These are phyloP conservation scores for Rallus crepitans DNA, from an alignment of 2,797 vertebrate genomes.

Conservation along the genomic window DNA sequence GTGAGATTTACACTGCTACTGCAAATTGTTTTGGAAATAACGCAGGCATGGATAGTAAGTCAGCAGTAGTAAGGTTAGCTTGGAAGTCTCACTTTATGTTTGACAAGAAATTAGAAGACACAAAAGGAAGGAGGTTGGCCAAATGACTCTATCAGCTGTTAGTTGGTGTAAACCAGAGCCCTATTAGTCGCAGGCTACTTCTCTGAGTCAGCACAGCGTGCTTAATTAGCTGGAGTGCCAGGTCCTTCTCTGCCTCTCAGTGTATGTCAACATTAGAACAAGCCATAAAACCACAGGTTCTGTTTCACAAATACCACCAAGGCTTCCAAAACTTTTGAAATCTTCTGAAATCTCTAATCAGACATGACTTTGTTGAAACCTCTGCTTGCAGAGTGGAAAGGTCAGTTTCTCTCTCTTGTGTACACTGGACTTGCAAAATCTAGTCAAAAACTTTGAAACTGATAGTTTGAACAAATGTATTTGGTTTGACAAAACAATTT, in stretches of 20 bases:
- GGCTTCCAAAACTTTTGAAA: conserved; percentile 51
- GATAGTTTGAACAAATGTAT: conserved; percentile 17
- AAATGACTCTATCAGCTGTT: neutral
- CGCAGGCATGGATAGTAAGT: rapidly evolving
- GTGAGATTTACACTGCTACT: neutral
- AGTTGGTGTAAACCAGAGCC: neutral
- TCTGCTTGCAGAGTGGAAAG: conserved; percentile 62
- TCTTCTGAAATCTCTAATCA: conserved; percentile 21
- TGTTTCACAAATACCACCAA: conserved; percentile 9
- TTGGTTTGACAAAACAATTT: neutral
- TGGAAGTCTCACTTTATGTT: neutral
- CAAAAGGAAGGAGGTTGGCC: neutral
- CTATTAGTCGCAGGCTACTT: neutral
- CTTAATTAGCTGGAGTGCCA: neutral
- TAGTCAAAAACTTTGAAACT: neutral
- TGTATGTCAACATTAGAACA: neutral
- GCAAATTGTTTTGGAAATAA: neutral
- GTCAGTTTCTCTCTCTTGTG: conserved; percentile 38
- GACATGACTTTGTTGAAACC: conserved; percentile 32
- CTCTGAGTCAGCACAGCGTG: neutral
- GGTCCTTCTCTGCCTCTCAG: neutral
- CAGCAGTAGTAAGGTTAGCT: neutral
- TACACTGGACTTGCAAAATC: conserved; percentile 56
- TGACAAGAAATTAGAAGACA: neutral
- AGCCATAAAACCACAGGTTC: neutral